Evolutionary conservation across 2,888 invertebrate species (phyloP), one percentile per base, ranked within the genome.

Genomic region (Alcis repandata): DNA sequence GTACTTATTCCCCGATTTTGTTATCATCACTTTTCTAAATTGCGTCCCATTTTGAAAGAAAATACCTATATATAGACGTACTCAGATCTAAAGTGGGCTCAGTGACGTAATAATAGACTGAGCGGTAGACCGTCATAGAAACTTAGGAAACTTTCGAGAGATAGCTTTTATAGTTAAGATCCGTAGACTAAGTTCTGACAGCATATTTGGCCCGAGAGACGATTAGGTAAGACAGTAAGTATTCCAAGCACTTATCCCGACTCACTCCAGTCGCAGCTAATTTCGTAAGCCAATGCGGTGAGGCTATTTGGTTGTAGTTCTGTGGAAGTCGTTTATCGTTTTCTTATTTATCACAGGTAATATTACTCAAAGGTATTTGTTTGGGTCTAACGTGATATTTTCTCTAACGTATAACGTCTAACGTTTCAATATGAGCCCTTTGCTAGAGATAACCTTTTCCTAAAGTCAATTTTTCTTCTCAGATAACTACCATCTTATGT

Each of bases 171-270:
- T 56, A 13, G 43, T 38, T 53, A 40, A 10, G 20, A 38, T 32
- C 48, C 54, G 10, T 17, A 36, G 36, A 49, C 53, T 17, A 61
- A 61, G 61, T 61, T 66, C 22, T 36, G 49, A 61, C 36, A 54
- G 54, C 40, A 48, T 54, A 54, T 54, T 61, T 41, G 40, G 54
- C 48, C 19, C 7, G 46, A 40, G 11, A 20, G 46, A 19, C 49
- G 48, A 54, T 61, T 61, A 61, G 40, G 32, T 41, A 41, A 48
- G 54, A 41, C 54, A 33, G 48, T 22, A 46, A 32, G 54, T 48
- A 54, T 41, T 45, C 33, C 45, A 19, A 63, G 36, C 40, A 52
- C 46, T 41, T 51, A 40, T 40, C 46, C 22, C 41, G 32, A 15
- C 36, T 32, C n/a, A 43, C 43, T 54, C 9, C 8, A 36, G 33